Base-by-base conservation (phyloP, 1,140 invertebrate genomes). In the Procambarus clarkii region DNA sequence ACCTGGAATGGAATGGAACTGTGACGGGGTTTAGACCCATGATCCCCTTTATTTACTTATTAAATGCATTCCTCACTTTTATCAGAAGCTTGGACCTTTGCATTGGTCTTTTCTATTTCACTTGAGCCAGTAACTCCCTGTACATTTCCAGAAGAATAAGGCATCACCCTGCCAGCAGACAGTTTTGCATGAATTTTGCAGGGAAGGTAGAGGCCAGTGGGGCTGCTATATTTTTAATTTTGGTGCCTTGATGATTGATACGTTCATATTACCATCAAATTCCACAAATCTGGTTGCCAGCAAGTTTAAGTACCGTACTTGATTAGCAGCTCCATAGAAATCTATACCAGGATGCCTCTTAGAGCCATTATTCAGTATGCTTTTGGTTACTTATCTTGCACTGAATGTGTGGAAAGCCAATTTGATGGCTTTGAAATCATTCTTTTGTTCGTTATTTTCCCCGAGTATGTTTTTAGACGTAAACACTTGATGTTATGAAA, bases 181-280 rank as follows among this genome's bases (percentile, higher is more conserved):
- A 45, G 18, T 78, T 45, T 87, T 87, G 85, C 85, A 87, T 87
- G 85, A 24, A 87, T 44, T 34, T 87, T 87, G 54, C 76, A 87
- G 77, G 83, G 69, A 86, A 86, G 58, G 34, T 46, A 44, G 84
- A 86, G 74, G 54, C 50, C 58, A 44, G 46, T 86, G 84, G 84
- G 69, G 84, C 64, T 86, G 69, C 69, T 69, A 76, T 74, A 8
- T 74, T 3, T 74, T 74, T 74, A 48, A 8, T 54, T 54, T 54
- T 54, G 5, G 5, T 54, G 50, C 13, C 8, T 54, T 54, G 4
- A 54, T 54, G 50, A 54, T 54, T 54, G 50, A 34, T 34, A 34
- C 34, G 50, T 54, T 54, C 50, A 9, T 7, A 54, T 54, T 54
- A 54, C 50, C 50, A 54, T 54, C 50, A 54, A 54, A 8, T 13